These are phyloP conservation scores for Nemotelus pantherinus DNA, from an alignment of 2,888 invertebrate genomes.

Conservation along the genomic window DNA sequence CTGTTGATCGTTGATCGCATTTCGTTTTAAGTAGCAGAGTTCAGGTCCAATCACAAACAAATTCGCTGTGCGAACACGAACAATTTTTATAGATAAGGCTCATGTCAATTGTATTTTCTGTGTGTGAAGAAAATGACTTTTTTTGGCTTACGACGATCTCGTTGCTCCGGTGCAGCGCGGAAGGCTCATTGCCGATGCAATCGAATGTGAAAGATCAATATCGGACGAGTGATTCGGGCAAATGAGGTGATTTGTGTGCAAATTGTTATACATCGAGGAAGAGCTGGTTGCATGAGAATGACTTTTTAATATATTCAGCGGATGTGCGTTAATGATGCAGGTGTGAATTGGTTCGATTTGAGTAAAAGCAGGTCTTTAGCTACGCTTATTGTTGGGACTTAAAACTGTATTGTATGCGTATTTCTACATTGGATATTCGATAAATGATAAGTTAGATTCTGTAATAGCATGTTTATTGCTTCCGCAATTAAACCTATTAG, in stretches of 20 bases:
- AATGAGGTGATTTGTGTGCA: constrained; percentile 39
- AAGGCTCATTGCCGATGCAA: not conserved
- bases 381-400: too few species aligned
- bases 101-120: not conserved
- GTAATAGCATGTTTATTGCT: too few species aligned
- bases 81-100: constrained; percentile 19
- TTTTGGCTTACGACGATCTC: not conserved
- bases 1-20: constrained; percentile 37
- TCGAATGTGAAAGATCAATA: constrained; percentile 22
- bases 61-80: constrained; percentile 33
- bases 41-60: constrained; percentile 41
- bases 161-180: not conserved
- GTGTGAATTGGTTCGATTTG: constrained; percentile 19
- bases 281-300: not conserved
- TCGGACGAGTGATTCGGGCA: constrained; percentile 16
- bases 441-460: too few species aligned
- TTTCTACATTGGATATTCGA: too few species aligned
- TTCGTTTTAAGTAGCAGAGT: constrained; percentile 43
- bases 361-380: too few species aligned
- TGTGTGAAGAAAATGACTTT: constrained; percentile 29
- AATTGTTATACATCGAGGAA: constrained; percentile 30
- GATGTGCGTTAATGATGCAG: constrained; percentile 33
- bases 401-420: too few species aligned
- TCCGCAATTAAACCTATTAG: too few species aligned
- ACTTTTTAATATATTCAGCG: constrained; percentile 7